Evolutionary conservation across 2,888 invertebrate species (phyloP).

Genomic region (Dasysyrphus albostriatus): DNA sequence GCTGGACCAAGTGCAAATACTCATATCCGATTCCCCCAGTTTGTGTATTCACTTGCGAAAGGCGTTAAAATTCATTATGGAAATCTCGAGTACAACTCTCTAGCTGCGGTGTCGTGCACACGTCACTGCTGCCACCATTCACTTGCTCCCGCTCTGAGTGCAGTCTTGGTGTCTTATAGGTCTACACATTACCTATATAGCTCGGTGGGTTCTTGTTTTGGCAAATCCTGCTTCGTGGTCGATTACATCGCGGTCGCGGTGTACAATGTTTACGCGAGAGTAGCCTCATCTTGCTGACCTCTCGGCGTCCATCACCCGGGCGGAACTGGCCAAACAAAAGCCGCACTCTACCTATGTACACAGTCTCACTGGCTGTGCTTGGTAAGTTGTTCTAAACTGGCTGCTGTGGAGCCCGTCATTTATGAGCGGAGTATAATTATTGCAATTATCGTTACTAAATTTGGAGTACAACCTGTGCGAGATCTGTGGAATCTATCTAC

Average conservation of each 20-base stretch:
- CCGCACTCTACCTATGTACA: background rate
- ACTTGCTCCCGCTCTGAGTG: slow-evolving; percentile 51
- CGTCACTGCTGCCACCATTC: slow-evolving; percentile 63
- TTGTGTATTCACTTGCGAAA: slow-evolving; percentile 66
- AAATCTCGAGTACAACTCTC: slow-evolving; percentile 65
- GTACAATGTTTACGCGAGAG: slow-evolving; percentile 29
- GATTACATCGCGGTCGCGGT: slow-evolving; percentile 47
- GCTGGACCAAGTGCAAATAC: slow-evolving; percentile 67
- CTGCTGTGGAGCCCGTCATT: slow-evolving; percentile 57
- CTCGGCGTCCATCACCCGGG: slow-evolving; percentile 54
- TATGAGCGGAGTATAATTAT: slow-evolving; percentile 71
- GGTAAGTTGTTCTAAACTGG: background rate
- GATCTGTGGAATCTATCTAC: slow-evolving; percentile 37
- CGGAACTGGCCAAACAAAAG: slow-evolving; percentile 70
- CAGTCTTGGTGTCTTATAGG: background rate
- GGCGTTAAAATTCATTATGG: slow-evolving; percentile 76
- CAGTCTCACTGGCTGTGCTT: slow-evolving; percentile 21
- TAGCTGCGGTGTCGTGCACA: slow-evolving; percentile 18
- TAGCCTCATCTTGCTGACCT: slow-evolving; percentile 72
- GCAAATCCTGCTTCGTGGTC: slow-evolving; percentile 67
- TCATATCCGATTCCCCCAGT: slow-evolving; percentile 70
- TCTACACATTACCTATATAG: slow-evolving; percentile 38
- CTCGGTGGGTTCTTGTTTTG: slow-evolving; percentile 69
- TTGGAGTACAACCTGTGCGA: slow-evolving; percentile 71
- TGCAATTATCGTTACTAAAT: slow-evolving; percentile 75